Evolutionary conservation across 2,797 vertebrate species (phyloP).

Genomic region (Lacerta agilis): DNA sequence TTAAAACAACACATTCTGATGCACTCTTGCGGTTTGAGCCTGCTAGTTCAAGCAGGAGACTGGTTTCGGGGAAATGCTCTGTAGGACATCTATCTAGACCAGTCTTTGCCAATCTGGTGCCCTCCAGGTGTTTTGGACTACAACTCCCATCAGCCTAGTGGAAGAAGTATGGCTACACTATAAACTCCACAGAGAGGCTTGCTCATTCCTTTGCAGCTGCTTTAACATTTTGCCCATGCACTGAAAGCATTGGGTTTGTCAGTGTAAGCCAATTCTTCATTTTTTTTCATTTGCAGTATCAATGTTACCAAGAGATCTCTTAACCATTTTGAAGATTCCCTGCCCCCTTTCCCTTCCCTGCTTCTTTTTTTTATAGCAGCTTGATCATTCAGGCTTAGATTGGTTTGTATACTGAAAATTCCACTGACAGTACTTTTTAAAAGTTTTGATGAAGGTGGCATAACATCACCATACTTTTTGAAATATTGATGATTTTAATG

Average conservation of each 20-base stretch:
- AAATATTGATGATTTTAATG: not conserved
- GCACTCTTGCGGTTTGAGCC: not conserved
- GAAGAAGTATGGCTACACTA: not conserved
- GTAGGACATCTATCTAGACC: not conserved
- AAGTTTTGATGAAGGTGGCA: not conserved
- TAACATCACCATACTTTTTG: not conserved
- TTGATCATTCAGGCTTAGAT: not conserved
- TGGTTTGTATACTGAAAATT: not conserved
- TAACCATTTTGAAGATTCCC: not conserved
- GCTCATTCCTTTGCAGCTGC: not conserved
- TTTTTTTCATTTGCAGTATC: not conserved
- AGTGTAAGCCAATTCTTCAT: not conserved
- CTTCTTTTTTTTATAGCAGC: not conserved
- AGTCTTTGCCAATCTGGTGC: too few species aligned
- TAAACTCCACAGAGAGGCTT: not conserved
- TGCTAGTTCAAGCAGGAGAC: not conserved
- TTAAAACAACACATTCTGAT: not conserved
- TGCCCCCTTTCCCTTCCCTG: not conserved
- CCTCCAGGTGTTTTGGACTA: not conserved
- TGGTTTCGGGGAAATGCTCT: not conserved
- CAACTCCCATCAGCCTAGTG: not conserved
- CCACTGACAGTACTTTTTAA: not conserved
- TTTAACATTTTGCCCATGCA: not conserved
- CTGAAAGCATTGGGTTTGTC: not conserved
- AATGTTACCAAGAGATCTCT: not conserved